Conservation (phyloP, 2,113 vertebrate species). For the Sapayoa aenigma region DNA sequence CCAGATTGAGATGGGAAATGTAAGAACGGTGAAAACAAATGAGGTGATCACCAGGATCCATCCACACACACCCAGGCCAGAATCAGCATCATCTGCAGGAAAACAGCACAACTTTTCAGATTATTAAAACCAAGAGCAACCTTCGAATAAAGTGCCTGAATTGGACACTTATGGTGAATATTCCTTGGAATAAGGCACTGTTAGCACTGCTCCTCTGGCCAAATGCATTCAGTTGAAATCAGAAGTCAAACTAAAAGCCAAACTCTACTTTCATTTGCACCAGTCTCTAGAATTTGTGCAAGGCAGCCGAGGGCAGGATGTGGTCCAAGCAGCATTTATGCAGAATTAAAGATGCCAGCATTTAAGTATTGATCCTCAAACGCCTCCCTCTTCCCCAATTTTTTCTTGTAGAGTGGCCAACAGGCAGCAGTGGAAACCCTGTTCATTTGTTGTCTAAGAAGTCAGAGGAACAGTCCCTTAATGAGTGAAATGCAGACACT, state of each 20-base stretch:
- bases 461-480: not conserved
- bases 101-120: not conserved
- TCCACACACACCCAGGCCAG: slow-evolving; percentile 80
- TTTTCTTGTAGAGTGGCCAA: not conserved
- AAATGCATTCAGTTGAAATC: not conserved
- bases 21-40: slow-evolving; percentile 75
- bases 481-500: not conserved
- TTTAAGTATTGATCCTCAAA: not conserved
- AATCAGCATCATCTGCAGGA: slow-evolving; percentile 14
- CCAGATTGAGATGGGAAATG: slow-evolving; percentile 90
- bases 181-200: not conserved
- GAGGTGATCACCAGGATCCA: slow-evolving; percentile 83
- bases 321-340: not conserved
- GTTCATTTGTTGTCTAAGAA: not conserved
- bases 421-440: not conserved
- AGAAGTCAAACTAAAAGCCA: not conserved
- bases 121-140: not conserved
- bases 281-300: not conserved
- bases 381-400: not conserved
- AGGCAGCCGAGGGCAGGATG: not conserved
- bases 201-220: not conserved
- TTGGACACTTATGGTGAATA: not conserved
- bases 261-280: not conserved
- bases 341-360: not conserved
- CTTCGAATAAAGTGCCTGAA: not conserved